Evolutionary conservation across 2,888 invertebrate genomes (phyloP).

Genomic region (Buathra laborator): DNA sequence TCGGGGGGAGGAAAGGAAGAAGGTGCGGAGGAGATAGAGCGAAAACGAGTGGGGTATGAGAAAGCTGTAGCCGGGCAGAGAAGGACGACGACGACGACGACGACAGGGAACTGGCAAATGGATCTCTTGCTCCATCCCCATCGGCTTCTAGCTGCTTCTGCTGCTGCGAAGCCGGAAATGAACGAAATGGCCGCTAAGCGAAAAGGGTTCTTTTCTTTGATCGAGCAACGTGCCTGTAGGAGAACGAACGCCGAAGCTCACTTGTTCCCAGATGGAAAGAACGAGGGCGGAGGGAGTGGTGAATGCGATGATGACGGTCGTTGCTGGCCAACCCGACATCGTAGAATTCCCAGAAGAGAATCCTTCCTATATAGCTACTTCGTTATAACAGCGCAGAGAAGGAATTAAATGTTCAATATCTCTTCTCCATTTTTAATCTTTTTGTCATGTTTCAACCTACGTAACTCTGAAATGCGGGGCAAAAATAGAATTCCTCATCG

Average conservation of each 20-base stretch:
- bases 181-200: constrained; percentile 84
- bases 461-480: background rate
- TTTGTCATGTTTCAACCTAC: background rate
- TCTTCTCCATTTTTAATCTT: constrained; percentile 21
- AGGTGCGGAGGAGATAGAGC: constrained; percentile 73
- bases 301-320: constrained; percentile 39
- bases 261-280: constrained; percentile 20
- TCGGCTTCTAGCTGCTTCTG: constrained; percentile 41
- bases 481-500: background rate
- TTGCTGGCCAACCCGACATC: constrained; percentile 36
- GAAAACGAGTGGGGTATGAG: constrained; percentile 57
- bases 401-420: constrained; percentile 61
- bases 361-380: constrained; percentile 12
- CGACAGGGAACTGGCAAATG: constrained; percentile 82
- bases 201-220: constrained; percentile 83
- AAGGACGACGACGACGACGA: constrained; percentile 69
- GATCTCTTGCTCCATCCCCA: constrained; percentile 76
- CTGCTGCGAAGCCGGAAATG: constrained; percentile 81
- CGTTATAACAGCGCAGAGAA: constrained; percentile 15
- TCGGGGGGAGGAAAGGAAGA: constrained; percentile 63
- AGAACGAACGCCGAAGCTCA: constrained; percentile 31
- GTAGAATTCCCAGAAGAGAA: constrained; percentile 33
- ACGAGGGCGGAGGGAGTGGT: constrained; percentile 14
- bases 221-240: constrained; percentile 70
- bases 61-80: constrained; percentile 64